Base-by-base conservation (phyloP, 92 coral and sea anemone species). In the Siderastrea radians region DNA sequence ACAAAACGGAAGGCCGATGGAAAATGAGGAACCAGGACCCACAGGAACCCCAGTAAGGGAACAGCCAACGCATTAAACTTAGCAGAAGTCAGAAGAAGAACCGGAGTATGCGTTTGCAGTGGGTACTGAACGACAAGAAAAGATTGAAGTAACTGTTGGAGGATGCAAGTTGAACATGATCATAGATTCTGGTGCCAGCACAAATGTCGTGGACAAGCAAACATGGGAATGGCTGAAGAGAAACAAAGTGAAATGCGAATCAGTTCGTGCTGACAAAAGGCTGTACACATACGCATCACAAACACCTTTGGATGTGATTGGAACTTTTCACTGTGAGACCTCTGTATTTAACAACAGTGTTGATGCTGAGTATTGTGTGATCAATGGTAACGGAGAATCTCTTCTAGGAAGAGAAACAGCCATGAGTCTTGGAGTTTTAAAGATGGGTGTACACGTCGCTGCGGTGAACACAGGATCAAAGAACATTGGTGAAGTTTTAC, bases 81-180 rank as follows among this genome's bases (percentile, higher is more conserved):
- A 1, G 78, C 64, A 43, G 68, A 66, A 5, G 63, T 16, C 8
- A 61, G 68, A 58, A 5, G 86, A 72, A 12, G 80, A 83, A 12
- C 80, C 78, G 15, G 49, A 11, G 8, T 72, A 83, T 83, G 87
- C 87, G 43, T 83, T 83, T 53, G 64, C 16, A 63, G 26, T 83
- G 38, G 38, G 38, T 26, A 26, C 38, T 26, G 38, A 26, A 26
- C 3, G 58, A 13, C 38, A 61, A 58, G 13, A 53, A 26, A 26
- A 26, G 38, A 26, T 26, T 26, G 69, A 83, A 72, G 80, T 67
- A 19, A 83, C 51, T 47, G 70, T 83, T 58, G 87, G 87, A 50
- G 87, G 87, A 57, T 83, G 87, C 52, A 51, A 54, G 62, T 46
- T 64, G 69, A 26, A 64, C 44, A 64, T 26, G 38, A 26, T 26